Conservation (phyloP, 2,797 vertebrate species). For the Alouatta caraya region DNA sequence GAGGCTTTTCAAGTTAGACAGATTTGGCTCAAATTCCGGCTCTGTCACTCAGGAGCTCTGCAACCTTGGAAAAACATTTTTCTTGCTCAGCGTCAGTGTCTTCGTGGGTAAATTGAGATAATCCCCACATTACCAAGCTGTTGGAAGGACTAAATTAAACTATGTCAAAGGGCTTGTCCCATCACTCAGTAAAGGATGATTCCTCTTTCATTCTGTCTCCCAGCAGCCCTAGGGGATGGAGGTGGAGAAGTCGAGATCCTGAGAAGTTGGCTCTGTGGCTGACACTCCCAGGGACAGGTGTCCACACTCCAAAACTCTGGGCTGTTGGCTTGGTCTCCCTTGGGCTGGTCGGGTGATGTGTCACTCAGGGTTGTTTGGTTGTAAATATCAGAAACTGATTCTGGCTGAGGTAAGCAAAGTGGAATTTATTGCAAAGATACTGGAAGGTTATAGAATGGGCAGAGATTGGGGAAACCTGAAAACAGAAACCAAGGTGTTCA, state of each 20-base stretch:
- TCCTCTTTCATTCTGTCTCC: neutral
- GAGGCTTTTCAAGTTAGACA: conserved; percentile 19
- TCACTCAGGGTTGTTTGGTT: neutral
- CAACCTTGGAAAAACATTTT: neutral
- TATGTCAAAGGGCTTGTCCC: neutral
- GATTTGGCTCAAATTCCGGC: neutral
- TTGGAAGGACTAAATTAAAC: neutral
- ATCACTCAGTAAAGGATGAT: neutral
- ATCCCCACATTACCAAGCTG: neutral
- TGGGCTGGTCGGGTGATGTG: neutral
- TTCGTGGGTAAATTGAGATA: neutral
- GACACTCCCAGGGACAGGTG: neutral
- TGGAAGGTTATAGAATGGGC: neutral
- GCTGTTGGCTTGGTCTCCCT: neutral
- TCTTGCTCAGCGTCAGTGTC: neutral
- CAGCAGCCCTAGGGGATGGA: neutral
- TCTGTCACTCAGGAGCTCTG: neutral
- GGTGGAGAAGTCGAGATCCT: neutral
- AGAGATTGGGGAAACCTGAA: neutral
- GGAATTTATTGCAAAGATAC: neutral
- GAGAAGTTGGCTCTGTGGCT: neutral
- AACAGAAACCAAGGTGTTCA: neutral
- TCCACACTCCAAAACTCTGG: neutral
- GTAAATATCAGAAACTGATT: neutral
- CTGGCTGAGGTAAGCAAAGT: neutral